Percentiles rank a stretch among this genome's conserved stretches.
Conservation (phyloP, 2,797 vertebrate species). For the Pangasius macronema region DNA sequence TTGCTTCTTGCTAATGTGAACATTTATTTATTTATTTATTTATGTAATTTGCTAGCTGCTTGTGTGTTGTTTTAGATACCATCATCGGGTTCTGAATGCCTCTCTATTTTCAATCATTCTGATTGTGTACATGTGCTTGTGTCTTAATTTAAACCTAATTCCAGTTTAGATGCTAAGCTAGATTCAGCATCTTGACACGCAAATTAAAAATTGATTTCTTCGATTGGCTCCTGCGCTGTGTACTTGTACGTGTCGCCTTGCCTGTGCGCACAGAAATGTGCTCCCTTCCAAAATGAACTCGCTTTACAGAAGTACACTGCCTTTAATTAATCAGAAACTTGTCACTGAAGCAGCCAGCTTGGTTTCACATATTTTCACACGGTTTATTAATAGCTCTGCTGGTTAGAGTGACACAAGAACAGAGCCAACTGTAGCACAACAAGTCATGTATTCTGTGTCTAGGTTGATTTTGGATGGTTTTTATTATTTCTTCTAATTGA, state of each 20-base stretch:
- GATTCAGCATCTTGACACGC: conserved; percentile 67
- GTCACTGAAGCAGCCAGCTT: not conserved
- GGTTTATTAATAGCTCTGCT: not conserved
- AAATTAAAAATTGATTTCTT: conserved; percentile 83
- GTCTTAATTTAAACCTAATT: conserved; percentile 69
- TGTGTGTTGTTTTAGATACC: not conserved
- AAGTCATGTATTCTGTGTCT: not conserved
- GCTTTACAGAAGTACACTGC: not conserved
- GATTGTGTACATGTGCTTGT: not conserved
- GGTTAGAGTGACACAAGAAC: not conserved
- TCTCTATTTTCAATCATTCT: not conserved
- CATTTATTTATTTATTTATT: not conserved
- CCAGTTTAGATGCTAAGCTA: conserved; percentile 59
- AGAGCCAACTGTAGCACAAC: not conserved
- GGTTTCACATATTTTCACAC: conserved; percentile 9
- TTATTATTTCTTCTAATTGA: not conserved
- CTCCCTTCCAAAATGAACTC: conserved; percentile 5
- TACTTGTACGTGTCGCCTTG: conserved; percentile 36
- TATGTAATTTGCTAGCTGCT: not conserved
- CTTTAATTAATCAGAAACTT: conserved; percentile 13
- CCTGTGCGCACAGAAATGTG: not conserved
- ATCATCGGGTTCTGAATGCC: not conserved
- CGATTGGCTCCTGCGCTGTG: conserved; percentile 61
- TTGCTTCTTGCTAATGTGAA: not conserved
- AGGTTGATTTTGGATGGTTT: not conserved